Evolutionary conservation across 2,888 invertebrate genomes (phyloP), one percentile per base, ranked within the genome.

Genomic region (Erebia aethiops): DNA sequence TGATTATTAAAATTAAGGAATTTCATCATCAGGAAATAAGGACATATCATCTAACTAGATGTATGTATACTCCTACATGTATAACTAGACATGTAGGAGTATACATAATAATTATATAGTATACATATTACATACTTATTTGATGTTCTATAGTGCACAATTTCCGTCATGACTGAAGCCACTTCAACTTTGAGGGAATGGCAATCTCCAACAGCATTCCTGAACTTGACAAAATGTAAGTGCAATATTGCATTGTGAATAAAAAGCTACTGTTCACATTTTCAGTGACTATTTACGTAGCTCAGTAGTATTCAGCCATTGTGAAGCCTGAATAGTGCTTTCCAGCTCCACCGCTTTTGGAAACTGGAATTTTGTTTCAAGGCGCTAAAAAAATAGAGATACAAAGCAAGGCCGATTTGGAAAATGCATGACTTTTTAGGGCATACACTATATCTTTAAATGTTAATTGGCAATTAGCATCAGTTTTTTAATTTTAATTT

Each of bases 281-380:
- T 26, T 35, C 63, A 64, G 63, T 52, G 63, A 64, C 64, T 64
- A 64, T 64, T 64, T 54, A 52, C 64, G 5, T 35, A 54, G 64
- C 64, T 54, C 21, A 46, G 51, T n/a, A n/a, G n/a, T 26, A 26
- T n/a, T n/a, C 14, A 54, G 16, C 64, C 14, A 64, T 64, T 54
- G 54, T 52, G 16, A 7, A 54, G 16, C 4, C 54, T 64, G 64
- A 64, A 64, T 52, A 54, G 11, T 41, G 64, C 52, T 63, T 35
- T 52, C 63, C 51, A 63, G 52, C 16, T 54, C 11, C 35, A 18
- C 41, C 41, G 54, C 41, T 13, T 54, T 54, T 8, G 41, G 52
- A 13, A 52, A 54, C 16, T 41, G 52, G 16, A 54, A 54, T 18
- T 54, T 52, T 8, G 13, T 62, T 49, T 49, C 21, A 21, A 62